These are phyloP conservation scores for Pogonomyrmex californicus DNA, from an alignment of 1,140 invertebrate genomes.

Conservation along the genomic window DNA sequence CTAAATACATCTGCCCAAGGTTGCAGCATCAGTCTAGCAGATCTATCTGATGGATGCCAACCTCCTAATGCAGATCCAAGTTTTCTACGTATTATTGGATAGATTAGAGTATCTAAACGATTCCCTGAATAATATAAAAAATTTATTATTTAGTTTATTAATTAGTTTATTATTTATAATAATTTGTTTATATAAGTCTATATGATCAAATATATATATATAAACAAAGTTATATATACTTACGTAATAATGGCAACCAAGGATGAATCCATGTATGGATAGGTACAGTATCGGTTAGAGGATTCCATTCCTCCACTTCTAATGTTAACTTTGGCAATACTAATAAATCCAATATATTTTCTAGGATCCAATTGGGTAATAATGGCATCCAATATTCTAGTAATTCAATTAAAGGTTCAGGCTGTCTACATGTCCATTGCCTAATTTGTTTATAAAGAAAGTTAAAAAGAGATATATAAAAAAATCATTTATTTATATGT, in stretches of 20 bases:
- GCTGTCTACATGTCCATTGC: constrained; percentile 92
- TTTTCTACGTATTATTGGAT: constrained; percentile 97
- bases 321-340: constrained; percentile 92
- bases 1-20: constrained; percentile 97
- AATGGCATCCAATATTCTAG: constrained; percentile 94
- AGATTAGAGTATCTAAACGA: constrained; percentile 93
- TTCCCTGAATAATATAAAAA: constrained; percentile 81
- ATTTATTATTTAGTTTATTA: not conserved
- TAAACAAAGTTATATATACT: constrained; percentile 45
- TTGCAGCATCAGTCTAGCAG: constrained; percentile 96
- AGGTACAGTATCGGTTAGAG: constrained; percentile 96
- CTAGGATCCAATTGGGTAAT: constrained; percentile 94
- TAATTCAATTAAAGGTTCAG: constrained; percentile 92
- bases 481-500: not conserved
- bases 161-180: too few relatives aligned
- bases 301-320: constrained; percentile 97
- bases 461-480: not conserved
- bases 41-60: constrained; percentile 97
- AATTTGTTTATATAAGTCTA: not conserved
- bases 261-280: constrained; percentile 99
- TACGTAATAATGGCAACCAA: constrained; percentile 94
- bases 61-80: constrained; percentile 94
- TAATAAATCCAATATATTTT: constrained; percentile 94
- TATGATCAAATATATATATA: constrained; percentile 27
- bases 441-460: constrained; percentile 72